Conservation (phyloP, 2,888 invertebrate species). For the Plutella xylostella region DNA sequence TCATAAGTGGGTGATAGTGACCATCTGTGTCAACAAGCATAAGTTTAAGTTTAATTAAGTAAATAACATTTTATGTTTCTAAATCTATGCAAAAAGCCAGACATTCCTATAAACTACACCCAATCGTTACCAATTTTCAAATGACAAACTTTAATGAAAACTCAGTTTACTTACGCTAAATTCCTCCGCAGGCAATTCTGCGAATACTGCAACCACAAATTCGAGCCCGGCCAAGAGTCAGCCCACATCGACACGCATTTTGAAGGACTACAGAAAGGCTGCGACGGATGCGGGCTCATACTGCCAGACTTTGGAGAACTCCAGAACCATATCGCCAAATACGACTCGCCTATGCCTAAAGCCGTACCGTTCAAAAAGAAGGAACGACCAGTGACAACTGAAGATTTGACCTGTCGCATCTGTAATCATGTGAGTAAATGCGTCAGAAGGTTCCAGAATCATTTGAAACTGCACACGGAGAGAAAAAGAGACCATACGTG, state of each 20-base stretch:
- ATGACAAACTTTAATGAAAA: background rate
- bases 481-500: constrained; percentile 18
- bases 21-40: background rate
- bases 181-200: background rate
- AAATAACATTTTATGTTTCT: background rate
- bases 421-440: background rate
- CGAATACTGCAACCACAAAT: constrained; percentile 1
- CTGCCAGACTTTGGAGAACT: background rate
- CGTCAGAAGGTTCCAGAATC: constrained; percentile 9
- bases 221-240: background rate
- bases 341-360: background rate
- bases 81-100: too few relatives aligned
- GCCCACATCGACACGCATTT: background rate
- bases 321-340: background rate
- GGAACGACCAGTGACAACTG: background rate
- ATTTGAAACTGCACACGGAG: constrained; percentile 21
- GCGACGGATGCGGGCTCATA: background rate
- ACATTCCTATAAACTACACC: too few relatives aligned
- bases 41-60: background rate
- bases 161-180: background rate
- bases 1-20: background rate
- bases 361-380: too few relatives aligned
- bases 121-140: background rate
- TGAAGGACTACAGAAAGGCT: background rate
- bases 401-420: background rate